phyloP scores from a whole-genome alignment of 2,113 vertebrate species.

The Ornithorhynchus anatinus region DNA sequence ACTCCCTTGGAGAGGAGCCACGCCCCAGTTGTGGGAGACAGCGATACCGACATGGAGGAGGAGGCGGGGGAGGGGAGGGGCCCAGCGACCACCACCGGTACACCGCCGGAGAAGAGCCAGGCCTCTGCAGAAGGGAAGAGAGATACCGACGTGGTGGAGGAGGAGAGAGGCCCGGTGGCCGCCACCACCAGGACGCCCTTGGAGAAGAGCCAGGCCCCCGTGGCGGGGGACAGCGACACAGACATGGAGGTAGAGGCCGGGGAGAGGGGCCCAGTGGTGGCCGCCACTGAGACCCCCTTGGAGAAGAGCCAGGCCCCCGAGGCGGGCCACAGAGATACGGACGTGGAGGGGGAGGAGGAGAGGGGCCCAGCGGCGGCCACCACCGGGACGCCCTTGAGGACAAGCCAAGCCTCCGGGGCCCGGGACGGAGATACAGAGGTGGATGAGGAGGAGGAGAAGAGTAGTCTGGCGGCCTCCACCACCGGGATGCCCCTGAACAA shows the following conservation, averaged over 20 bases:
- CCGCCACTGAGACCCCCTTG: not conserved
- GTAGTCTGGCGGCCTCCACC: not conserved
- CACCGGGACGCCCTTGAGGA: not conserved
- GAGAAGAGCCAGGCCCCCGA: not conserved
- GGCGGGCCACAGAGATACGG: not conserved
- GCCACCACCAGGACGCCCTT: slow-evolving; percentile 32
- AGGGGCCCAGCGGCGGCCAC: not conserved
- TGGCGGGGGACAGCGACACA: slow-evolving; percentile 2
- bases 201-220: slow-evolving; percentile 1
- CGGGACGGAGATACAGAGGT: slow-evolving; percentile 34
- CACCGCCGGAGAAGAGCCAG: not conserved
- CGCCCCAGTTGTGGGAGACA: not conserved
- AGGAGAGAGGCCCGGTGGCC: slow-evolving; percentile 29
- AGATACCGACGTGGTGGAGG: slow-evolving; percentile 8
- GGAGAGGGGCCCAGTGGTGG: not conserved
- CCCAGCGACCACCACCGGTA: too few species aligned
- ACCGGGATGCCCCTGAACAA: not conserved
- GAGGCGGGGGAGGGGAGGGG: not conserved
- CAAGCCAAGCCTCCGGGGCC: not conserved
- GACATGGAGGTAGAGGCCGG: not conserved
- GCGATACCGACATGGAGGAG: slow-evolving; percentile 33
- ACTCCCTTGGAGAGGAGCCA: not conserved
- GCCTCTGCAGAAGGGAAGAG: not conserved
- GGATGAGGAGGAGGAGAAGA: not conserved
- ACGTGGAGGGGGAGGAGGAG: not conserved